Evolutionary conservation across 2,888 invertebrate genomes (phyloP).

Genomic region (Morpho helenor): DNA sequence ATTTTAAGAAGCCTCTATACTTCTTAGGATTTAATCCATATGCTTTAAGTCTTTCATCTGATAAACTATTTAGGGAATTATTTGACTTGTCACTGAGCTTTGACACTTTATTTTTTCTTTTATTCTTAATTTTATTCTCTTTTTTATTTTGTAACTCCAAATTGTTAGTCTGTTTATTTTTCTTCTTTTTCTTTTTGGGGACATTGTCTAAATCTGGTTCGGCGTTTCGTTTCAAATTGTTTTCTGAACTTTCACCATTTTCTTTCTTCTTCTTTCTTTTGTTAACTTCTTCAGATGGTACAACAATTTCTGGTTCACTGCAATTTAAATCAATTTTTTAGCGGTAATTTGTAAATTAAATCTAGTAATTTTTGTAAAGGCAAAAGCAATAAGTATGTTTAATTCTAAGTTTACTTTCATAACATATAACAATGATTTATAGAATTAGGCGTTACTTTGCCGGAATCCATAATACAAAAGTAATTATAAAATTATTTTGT

Average conservation of each 20-base stretch:
- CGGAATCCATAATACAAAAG: too few species aligned
- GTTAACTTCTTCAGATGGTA: conserved; percentile 48
- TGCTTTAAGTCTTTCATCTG: conserved; percentile 91
- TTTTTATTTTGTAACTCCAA: conserved; percentile 13
- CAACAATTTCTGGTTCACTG: conserved; percentile 60
- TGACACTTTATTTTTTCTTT: neutral
- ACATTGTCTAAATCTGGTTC: conserved; percentile 1
- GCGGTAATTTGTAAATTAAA: neutral
- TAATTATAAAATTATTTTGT: too few species aligned
- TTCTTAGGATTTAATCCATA: conserved; percentile 96
- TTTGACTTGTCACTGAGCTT: conserved; percentile 36
- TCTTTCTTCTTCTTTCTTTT: conserved; percentile 64
- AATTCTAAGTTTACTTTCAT: neutral
- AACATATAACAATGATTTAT: neutral
- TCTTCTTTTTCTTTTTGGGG: conserved; percentile 40
- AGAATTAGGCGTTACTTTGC: too few species aligned
- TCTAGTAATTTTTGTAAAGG: too few species aligned
- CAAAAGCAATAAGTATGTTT: neutral
- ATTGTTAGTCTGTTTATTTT: conserved; percentile 18
- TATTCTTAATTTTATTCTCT: conserved; percentile 24
- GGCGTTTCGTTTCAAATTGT: conserved; percentile 23
- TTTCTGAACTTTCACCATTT: conserved; percentile 5
- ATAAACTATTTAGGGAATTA: conserved; percentile 67
- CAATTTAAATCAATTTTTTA: neutral
- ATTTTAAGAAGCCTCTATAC: conserved; percentile 87